phyloP scores from a whole-genome alignment of 2,888 invertebrate genomes.

The Cephalotes varians region DNA sequence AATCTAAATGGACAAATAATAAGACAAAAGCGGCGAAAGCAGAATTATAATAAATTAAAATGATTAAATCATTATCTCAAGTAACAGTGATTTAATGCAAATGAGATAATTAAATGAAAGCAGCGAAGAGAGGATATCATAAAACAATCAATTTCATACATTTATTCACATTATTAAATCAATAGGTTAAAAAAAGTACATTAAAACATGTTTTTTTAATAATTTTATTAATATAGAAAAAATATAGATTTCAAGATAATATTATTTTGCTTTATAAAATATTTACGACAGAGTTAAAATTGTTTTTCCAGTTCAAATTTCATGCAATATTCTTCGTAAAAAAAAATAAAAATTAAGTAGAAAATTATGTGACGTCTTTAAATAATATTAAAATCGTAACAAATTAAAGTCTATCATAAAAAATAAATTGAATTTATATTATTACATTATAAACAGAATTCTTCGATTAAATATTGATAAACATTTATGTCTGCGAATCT shows the following conservation, averaged over 20 bases:
- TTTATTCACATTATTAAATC: too few relatives aligned
- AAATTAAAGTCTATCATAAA: background rate
- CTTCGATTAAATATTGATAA: background rate
- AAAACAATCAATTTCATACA: background rate
- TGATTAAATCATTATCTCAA: background rate
- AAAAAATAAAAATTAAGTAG: background rate
- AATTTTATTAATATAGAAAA: background rate
- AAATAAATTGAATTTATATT: background rate
- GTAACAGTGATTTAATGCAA: slow-evolving; percentile 3
- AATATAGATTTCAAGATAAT: background rate
- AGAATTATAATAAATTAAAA: background rate
- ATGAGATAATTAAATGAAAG: background rate
- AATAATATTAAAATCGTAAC: background rate
- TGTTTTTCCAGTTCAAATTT: background rate
- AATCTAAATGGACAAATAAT: background rate
- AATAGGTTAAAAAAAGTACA: background rate
- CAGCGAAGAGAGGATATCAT: background rate
- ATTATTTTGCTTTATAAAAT: background rate
- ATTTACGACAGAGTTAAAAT: background rate
- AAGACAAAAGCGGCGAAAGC: background rate
- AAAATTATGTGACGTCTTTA: background rate
- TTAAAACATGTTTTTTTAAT: background rate
- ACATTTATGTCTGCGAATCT: background rate
- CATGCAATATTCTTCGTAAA: background rate
- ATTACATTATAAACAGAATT: background rate